These are phyloP conservation scores for Ips typographus DNA, from an alignment of 1,140 invertebrate species.

Conservation along the genomic window DNA sequence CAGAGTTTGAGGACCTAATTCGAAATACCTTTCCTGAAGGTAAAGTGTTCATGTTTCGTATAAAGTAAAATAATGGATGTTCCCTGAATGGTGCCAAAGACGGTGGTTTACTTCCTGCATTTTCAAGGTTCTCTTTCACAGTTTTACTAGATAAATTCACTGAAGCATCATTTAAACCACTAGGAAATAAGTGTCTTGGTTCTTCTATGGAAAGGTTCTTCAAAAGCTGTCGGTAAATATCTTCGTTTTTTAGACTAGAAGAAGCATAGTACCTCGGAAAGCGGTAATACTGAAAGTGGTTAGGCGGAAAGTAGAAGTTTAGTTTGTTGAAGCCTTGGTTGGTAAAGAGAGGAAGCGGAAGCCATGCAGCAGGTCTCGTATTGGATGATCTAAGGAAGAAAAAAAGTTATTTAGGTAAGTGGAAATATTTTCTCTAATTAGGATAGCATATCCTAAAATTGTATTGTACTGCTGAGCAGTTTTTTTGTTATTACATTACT, in stretches of 20 bases:
- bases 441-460: background rate
- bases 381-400: conserved; percentile 21
- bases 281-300: conserved; percentile 13
- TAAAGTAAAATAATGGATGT: conserved; percentile 43
- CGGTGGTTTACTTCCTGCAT: conserved; percentile 8
- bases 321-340: conserved; percentile 1
- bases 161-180: conserved; percentile 8
- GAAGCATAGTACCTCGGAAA: conserved; percentile 17
- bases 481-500: no score
- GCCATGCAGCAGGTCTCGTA: conserved; percentile 14
- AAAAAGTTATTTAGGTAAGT: conserved; percentile 7
- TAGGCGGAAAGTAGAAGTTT: background rate
- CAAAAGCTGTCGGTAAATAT: conserved; percentile 12
- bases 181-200: conserved; percentile 9
- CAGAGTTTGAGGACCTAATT: conserved; percentile 42
- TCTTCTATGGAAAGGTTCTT: conserved; percentile 3
- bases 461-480: no score
- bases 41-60: conserved; percentile 44
- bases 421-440: background rate
- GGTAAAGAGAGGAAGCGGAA: conserved; percentile 17
- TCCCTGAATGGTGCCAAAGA: conserved; percentile 41
- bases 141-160: no score
- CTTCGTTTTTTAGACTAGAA: conserved; percentile 8
- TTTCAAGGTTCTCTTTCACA: background rate
- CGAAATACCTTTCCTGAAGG: conserved; percentile 37